These are phyloP conservation scores for Gnathonemus longibarbis DNA, from an alignment of 2,113 vertebrate species.

Conservation along the genomic window DNA sequence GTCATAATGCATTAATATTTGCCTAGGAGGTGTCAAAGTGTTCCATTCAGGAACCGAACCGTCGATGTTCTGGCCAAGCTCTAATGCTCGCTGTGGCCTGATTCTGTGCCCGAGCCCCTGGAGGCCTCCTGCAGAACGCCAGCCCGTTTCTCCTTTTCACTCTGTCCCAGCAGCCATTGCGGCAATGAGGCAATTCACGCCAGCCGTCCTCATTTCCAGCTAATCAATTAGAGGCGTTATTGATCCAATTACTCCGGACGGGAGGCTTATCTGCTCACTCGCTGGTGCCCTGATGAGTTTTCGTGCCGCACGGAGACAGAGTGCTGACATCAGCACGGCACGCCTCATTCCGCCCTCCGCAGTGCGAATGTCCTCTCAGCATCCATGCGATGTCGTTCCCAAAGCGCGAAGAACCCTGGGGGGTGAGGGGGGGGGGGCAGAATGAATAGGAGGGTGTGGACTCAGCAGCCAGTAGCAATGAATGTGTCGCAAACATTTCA, in stretches of 20 bases:
- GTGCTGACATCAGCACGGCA: constrained; percentile 17
- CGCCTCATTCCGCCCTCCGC: not conserved
- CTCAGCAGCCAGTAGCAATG: not conserved
- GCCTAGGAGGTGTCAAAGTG: not conserved
- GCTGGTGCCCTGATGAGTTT: constrained; percentile 15
- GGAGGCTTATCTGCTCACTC: constrained; percentile 45
- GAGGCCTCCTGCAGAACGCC: not conserved
- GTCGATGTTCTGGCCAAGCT: not conserved
- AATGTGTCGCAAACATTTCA: constrained; percentile 31
- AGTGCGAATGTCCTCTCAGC: not conserved
- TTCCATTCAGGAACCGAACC: not conserved
- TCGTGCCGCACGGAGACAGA: not conserved
- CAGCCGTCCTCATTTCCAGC: constrained; percentile 60
- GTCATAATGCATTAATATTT: not conserved
- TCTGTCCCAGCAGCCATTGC: constrained; percentile 16
- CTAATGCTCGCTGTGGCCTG: not conserved
- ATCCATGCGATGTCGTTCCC: not conserved
- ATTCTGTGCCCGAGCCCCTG: not conserved
- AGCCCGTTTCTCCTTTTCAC: not conserved
- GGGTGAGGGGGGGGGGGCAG: not conserved
- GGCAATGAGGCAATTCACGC: constrained; percentile 51
- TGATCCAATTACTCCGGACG: constrained; percentile 47
- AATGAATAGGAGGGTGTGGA: not conserved
- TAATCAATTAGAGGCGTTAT: constrained; percentile 57
- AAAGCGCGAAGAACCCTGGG: not conserved